Percentiles rank a stretch among this genome's conserved stretches.
Evolutionary conservation across 2,797 vertebrate species (phyloP).

Genomic region (Danionella dracula): DNA sequence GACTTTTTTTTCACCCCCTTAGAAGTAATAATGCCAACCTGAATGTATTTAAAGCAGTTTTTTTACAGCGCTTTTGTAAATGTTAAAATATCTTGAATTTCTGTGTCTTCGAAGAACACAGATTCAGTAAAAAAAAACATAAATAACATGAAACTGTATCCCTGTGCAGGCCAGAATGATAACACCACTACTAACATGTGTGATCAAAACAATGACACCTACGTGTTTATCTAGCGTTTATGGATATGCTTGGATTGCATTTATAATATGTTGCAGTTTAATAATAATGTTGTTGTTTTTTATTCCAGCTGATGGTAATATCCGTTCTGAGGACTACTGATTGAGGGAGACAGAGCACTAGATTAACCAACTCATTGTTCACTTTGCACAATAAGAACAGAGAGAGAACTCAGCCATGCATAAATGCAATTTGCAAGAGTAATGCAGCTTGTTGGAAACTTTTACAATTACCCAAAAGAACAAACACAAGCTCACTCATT

Average conservation of each 20-base stretch:
- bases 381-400: slow-evolving; percentile 35
- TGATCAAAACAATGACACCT: too few relatives aligned
- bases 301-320: slow-evolving; percentile 59
- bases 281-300: slow-evolving; percentile 56
- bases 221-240: too few relatives aligned
- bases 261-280: slow-evolving; percentile 61
- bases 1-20: not conserved
- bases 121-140: too few relatives aligned
- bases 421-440: slow-evolving; percentile 45
- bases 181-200: too few relatives aligned
- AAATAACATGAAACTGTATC: too few relatives aligned
- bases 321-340: slow-evolving; percentile 44
- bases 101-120: not conserved
- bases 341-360: slow-evolving; percentile 25
- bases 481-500: slow-evolving; percentile 12
- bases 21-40: slow-evolving; percentile 1
- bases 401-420: slow-evolving; percentile 17
- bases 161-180: too few relatives aligned
- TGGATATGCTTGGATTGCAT: slow-evolving; percentile 34
- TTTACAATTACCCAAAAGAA: slow-evolving; percentile 32
- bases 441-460: slow-evolving; percentile 34
- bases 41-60: not conserved
- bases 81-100: slow-evolving; percentile 10
- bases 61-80: slow-evolving; percentile 7
- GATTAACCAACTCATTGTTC: slow-evolving; percentile 14